A percentile compares a stretch with the other conserved stretches of the same genome.
These are phyloP conservation scores for Theropithecus gelada DNA, from an alignment of 2,113 vertebrate species.

Conservation along the genomic window DNA sequence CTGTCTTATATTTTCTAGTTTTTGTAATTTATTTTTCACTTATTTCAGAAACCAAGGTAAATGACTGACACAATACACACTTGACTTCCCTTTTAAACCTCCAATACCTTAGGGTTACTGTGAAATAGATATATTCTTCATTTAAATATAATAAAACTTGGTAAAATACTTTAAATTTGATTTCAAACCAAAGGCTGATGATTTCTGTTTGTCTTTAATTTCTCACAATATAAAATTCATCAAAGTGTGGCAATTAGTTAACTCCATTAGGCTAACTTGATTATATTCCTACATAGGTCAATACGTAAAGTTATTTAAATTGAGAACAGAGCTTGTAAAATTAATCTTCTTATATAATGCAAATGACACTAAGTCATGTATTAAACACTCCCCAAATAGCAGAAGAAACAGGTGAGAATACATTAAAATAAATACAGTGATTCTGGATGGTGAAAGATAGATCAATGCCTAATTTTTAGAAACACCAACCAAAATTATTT, in stretches of 20 bases:
- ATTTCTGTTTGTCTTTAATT: slow-evolving; percentile 92
- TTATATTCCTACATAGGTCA: slow-evolving; percentile 91
- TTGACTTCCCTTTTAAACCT: slow-evolving; percentile 73
- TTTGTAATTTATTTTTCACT: slow-evolving; percentile 19
- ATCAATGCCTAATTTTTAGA: slow-evolving; percentile 76
- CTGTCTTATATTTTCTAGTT: not conserved
- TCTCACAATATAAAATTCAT: slow-evolving; percentile 87
- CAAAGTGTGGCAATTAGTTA: slow-evolving; percentile 92
- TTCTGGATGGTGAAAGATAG: slow-evolving; percentile 81
- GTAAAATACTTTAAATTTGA: slow-evolving; percentile 83
- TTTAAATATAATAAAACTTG: slow-evolving; percentile 78
- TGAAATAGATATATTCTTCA: slow-evolving; percentile 70
- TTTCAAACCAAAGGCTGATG: slow-evolving; percentile 87
- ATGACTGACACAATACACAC: slow-evolving; percentile 31
- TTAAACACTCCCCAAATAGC: slow-evolving; percentile 82
- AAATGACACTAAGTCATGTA: slow-evolving; percentile 85
- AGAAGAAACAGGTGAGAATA: slow-evolving; percentile 76
- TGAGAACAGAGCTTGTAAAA: slow-evolving; percentile 89
- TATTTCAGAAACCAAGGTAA: slow-evolving; percentile 59
- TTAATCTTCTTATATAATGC: slow-evolving; percentile 87
- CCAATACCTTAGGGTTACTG: slow-evolving; percentile 61
- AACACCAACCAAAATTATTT: slow-evolving; percentile 75
- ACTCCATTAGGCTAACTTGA: slow-evolving; percentile 94
- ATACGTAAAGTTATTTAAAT: slow-evolving; percentile 88
- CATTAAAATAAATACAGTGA: slow-evolving; percentile 80